phyloP scores from a whole-genome alignment of 2,888 invertebrate species.

The Eupeodes luniger region DNA sequence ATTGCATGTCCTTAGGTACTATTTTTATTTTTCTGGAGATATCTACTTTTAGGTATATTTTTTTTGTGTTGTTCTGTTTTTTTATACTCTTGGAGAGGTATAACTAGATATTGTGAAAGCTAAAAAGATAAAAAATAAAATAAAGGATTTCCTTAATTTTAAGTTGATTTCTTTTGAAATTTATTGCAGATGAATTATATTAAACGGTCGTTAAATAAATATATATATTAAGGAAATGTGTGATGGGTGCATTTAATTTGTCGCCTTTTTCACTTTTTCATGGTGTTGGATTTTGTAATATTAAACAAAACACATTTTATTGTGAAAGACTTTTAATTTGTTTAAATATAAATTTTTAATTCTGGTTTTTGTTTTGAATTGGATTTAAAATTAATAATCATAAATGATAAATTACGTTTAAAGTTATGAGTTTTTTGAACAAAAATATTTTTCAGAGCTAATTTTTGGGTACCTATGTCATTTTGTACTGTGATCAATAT shows the following conservation, averaged over 20 bases:
- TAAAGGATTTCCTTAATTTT: conserved; percentile 42
- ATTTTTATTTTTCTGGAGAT: background rate
- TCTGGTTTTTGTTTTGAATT: too few species aligned
- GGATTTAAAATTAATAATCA: too few species aligned
- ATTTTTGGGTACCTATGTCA: too few species aligned
- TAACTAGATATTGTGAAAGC: conserved; percentile 8
- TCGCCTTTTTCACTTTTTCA: conserved; percentile 24
- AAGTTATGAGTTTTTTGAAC: too few species aligned
- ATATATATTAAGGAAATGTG: conserved; percentile 38
- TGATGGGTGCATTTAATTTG: conserved; percentile 44
- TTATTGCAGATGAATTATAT: conserved; percentile 70
- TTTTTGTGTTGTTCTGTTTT: conserved; percentile 2
- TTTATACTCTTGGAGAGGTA: background rate
- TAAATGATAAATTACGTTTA: too few species aligned
- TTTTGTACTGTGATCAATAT: too few species aligned
- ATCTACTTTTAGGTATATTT: background rate
- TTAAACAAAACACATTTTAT: too few species aligned
- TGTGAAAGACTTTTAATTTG: too few species aligned
- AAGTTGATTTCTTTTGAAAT: conserved; percentile 72
- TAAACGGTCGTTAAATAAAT: conserved; percentile 69
- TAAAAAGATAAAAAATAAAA: conserved; percentile 5
- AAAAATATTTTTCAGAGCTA: too few species aligned
- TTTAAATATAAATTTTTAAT: too few species aligned
- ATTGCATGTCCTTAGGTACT: conserved; percentile 64
- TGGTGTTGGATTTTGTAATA: background rate